These are phyloP conservation scores for Lordiphosa mommai DNA, from an alignment of 1,140 invertebrate species.

Conservation along the genomic window DNA sequence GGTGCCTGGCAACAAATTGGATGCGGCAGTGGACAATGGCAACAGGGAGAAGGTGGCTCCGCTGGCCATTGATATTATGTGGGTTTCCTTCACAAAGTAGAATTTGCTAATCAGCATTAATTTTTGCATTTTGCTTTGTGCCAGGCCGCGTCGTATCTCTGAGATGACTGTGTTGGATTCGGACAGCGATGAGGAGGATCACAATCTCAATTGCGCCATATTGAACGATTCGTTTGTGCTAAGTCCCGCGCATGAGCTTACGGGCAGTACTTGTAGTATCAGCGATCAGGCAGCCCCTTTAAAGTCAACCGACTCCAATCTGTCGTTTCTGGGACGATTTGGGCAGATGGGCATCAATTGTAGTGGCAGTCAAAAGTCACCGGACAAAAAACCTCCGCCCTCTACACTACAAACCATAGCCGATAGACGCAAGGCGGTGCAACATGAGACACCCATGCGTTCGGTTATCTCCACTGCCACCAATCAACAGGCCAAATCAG, in stretches of 20 bases:
- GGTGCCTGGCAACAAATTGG: background rate
- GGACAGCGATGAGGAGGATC: slow-evolving; percentile 70
- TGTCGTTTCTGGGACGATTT: slow-evolving; percentile 63
- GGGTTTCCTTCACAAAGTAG: slow-evolving; percentile 1
- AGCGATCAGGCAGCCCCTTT: slow-evolving; percentile 5
- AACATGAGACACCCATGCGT: slow-evolving; percentile 47
- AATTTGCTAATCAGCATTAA: background rate
- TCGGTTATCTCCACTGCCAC: background rate
- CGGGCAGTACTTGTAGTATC: slow-evolving; percentile 23
- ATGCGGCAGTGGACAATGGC: background rate
- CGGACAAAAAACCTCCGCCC: slow-evolving; percentile 21
- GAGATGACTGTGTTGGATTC: slow-evolving; percentile 65
- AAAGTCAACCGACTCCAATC: slow-evolving; percentile 32
- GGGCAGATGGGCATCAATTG: slow-evolving; percentile 63
- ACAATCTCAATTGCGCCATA: slow-evolving; percentile 74
- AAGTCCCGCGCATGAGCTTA: slow-evolving; percentile 56
- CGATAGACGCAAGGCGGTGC: slow-evolving; percentile 35
- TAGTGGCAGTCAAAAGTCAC: slow-evolving; percentile 30
- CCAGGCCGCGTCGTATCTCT: slow-evolving; percentile 54
- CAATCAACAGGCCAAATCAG: slow-evolving; percentile 27
- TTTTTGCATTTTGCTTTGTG: background rate
- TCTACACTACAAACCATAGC: slow-evolving; percentile 30
- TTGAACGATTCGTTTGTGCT: slow-evolving; percentile 75
- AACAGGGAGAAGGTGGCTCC: slow-evolving; percentile 33
- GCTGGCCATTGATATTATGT: background rate